These are phyloP conservation scores for Halotydeus destructor DNA, from an alignment of 1,140 invertebrate genomes.

Conservation along the genomic window DNA sequence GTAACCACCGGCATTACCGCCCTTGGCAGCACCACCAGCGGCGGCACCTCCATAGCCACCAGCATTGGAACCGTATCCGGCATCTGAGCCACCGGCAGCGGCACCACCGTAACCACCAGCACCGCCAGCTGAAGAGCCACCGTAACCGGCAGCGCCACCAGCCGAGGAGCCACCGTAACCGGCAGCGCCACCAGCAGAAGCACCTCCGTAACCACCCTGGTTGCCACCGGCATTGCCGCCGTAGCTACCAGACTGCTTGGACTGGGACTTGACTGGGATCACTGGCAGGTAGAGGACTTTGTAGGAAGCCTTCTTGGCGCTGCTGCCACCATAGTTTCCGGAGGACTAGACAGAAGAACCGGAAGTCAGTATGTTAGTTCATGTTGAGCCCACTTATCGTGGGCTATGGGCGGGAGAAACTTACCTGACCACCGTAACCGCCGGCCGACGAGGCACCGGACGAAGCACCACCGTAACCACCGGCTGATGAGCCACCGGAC, in stretches of 20 bases:
- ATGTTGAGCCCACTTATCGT: no score
- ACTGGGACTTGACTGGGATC: neutral
- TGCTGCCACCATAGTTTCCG: conserved; percentile 21
- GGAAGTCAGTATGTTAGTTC: no score
- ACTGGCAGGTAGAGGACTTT: conserved; percentile 14
- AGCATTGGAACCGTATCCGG: neutral
- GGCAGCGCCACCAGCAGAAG: neutral
- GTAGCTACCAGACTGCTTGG: no score
- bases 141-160: neutral
- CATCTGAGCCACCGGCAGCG: neutral
- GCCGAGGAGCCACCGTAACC: neutral
- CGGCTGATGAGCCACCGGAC: neutral
- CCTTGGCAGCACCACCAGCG: conserved; percentile 1
- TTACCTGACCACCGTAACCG: conserved; percentile 2
- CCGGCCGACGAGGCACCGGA: neutral
- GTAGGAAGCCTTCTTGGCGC: conserved; percentile 16
- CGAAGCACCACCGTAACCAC: conserved; percentile 4
- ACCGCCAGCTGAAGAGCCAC: neutral
- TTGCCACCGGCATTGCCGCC: neutral
- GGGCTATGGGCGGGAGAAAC: neutral
- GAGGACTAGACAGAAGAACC: neutral
- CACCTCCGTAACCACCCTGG: neutral
- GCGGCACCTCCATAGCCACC: neutral
- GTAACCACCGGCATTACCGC: neutral
- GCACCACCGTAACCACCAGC: conserved; percentile 1